These are phyloP conservation scores for Danaus plexippus DNA, from an alignment of 1,140 invertebrate species.

Conservation along the genomic window DNA sequence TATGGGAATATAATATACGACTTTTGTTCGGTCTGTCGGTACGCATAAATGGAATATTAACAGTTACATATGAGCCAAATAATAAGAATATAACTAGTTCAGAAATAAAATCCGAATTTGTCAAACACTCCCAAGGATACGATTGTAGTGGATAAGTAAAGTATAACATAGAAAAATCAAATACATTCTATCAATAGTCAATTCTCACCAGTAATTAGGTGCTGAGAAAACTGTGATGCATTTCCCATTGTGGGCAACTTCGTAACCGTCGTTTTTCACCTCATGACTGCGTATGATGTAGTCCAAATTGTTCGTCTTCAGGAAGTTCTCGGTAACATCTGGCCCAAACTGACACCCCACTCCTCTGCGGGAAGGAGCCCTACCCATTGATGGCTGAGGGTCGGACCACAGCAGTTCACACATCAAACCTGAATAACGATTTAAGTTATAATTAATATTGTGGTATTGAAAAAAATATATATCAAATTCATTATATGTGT, in stretches of 20 bases:
- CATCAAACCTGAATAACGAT: slow-evolving; percentile 79
- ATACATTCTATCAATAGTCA: slow-evolving; percentile 4
- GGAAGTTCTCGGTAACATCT: slow-evolving; percentile 93
- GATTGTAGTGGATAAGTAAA: too few species aligned
- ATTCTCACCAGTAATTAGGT: slow-evolving; percentile 96
- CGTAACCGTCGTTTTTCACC: slow-evolving; percentile 97
- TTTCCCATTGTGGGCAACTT: slow-evolving; percentile 93
- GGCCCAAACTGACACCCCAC: slow-evolving; percentile 99
- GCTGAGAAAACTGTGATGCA: slow-evolving; percentile 98
- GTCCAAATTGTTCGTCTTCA: slow-evolving; percentile 88
- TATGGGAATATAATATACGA: too few species aligned
- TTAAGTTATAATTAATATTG: too few species aligned
- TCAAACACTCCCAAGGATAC: too few species aligned
- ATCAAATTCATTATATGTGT: too few species aligned
- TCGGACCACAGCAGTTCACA: slow-evolving; percentile 99
- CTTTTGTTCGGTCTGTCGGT: too few species aligned
- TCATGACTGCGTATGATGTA: slow-evolving; percentile 98
- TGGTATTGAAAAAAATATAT: too few species aligned
- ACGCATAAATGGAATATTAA: too few species aligned
- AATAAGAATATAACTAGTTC: too few species aligned
- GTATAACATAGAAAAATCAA: too few species aligned
- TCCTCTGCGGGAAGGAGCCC: slow-evolving; percentile 94
- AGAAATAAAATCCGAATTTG: too few species aligned
- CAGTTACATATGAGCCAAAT: too few species aligned
- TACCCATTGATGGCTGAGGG: slow-evolving; percentile 89